These are phyloP conservation scores for Drosophila ogumai DNA, from an alignment of 1,140 invertebrate genomes.

Conservation along the genomic window DNA sequence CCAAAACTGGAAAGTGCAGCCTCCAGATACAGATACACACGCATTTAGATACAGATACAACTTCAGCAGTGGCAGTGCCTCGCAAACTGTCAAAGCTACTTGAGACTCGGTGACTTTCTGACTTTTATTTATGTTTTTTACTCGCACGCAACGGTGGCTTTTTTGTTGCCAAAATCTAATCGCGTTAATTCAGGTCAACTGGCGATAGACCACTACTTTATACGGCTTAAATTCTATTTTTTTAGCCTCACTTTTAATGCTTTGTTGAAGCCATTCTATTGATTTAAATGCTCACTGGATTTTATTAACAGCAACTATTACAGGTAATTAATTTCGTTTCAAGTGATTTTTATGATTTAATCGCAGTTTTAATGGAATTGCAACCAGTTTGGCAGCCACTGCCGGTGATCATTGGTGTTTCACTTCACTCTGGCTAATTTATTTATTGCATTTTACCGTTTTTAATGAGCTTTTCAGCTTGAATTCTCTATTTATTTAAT, in stretches of 20 bases:
- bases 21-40: background rate
- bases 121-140: slow-evolving; percentile 18
- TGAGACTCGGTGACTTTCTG: background rate
- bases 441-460: slow-evolving; percentile 8
- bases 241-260: background rate
- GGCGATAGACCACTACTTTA: slow-evolving; percentile 9
- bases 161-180: slow-evolving; percentile 53
- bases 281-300: background rate
- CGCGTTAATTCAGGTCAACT: slow-evolving; percentile 37
- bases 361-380: background rate
- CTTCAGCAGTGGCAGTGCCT: slow-evolving; percentile 26
- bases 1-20: slow-evolving; percentile 61
- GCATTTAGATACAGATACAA: slow-evolving; percentile 9
- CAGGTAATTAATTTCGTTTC: background rate
- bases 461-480: slow-evolving; percentile 16
- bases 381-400: slow-evolving; percentile 13
- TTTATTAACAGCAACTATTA: background rate
- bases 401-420: background rate
- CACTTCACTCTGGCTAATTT: slow-evolving; percentile 6
- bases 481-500: slow-evolving; percentile 34
- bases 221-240: background rate
- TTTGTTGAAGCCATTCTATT: background rate
- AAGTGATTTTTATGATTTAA: background rate
- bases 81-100: slow-evolving; percentile 43
- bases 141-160: slow-evolving; percentile 18